Conservation (phyloP, 2,888 invertebrate genomes). For the Acanthosepion pharaonis region DNA sequence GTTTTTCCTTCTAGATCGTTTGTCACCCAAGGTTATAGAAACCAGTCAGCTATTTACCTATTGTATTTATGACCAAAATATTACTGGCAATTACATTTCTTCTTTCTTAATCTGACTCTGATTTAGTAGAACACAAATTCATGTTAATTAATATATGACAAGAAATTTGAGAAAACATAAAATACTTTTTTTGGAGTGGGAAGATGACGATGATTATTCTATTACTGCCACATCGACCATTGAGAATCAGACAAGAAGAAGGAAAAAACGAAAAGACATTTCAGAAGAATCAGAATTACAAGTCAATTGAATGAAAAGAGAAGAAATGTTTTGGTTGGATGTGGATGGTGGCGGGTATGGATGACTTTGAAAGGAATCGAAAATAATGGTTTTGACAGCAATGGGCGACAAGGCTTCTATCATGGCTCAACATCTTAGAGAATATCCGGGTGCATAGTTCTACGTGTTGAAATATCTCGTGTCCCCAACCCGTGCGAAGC, state of each 20-base stretch:
- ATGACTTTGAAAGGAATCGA: not conserved
- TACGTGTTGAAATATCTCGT: not conserved
- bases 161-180: no score
- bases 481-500: not conserved
- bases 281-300: not conserved
- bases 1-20: no score
- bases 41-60: no score
- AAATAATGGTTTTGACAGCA: not conserved
- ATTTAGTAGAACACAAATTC: no score
- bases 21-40: no score
- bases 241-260: not conserved
- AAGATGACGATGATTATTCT: no score
- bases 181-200: no score
- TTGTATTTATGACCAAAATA: no score
- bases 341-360: not conserved
- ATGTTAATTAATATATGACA: no score
- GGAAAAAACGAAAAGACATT: not conserved
- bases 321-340: not conserved
- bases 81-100: no score
- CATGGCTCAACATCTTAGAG: not conserved
- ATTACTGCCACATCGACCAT: no score
- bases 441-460: not conserved
- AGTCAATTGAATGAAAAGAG: not conserved
- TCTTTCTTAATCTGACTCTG: no score
- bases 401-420: constrained; percentile 21